phyloP scores from a whole-genome alignment of 2,888 invertebrate genomes.

The Siphonodentalium dalli region DNA sequence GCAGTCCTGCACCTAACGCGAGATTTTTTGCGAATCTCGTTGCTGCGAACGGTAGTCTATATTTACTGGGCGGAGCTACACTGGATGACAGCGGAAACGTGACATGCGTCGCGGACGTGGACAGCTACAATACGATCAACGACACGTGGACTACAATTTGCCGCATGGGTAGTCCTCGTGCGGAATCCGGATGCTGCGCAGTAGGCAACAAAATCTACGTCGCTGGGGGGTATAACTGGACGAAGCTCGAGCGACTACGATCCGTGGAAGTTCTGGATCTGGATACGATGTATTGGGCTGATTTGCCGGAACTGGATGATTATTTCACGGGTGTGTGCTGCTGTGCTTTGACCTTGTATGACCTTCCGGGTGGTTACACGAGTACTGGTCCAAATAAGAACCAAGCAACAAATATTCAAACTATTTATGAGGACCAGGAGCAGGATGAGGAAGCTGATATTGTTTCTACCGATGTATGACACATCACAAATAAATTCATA shows the following conservation, averaged over 20 bases:
- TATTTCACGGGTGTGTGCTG: constrained; percentile 37
- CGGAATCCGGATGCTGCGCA: constrained; percentile 39
- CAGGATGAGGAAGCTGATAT: too few species aligned
- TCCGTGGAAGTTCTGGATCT: constrained; percentile 37
- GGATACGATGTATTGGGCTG: constrained; percentile 34
- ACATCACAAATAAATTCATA: too few species aligned
- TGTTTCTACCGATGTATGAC: too few species aligned
- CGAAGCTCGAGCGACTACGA: constrained; percentile 28
- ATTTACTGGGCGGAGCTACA: constrained; percentile 45
- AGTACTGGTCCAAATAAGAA: too few species aligned
- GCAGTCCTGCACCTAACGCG: constrained; percentile 35
- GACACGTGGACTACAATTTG: constrained; percentile 40
- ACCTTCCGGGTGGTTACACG: too few species aligned
- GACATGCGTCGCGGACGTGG: constrained; percentile 34
- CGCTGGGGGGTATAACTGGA: constrained; percentile 49
- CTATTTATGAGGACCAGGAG: too few species aligned
- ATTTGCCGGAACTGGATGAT: constrained; percentile 16
- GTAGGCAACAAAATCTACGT: constrained; percentile 37
- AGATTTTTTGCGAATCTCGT: constrained; percentile 41
- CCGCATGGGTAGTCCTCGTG: constrained; percentile 38
- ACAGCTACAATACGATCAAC: constrained; percentile 30
- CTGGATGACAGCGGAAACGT: constrained; percentile 33
- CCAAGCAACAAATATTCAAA: too few species aligned
- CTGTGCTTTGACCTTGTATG: constrained; percentile 27
- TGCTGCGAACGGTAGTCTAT: constrained; percentile 30